Evolutionary conservation across 2,888 invertebrate species (phyloP).

Genomic region (Perithous albicinctus): DNA sequence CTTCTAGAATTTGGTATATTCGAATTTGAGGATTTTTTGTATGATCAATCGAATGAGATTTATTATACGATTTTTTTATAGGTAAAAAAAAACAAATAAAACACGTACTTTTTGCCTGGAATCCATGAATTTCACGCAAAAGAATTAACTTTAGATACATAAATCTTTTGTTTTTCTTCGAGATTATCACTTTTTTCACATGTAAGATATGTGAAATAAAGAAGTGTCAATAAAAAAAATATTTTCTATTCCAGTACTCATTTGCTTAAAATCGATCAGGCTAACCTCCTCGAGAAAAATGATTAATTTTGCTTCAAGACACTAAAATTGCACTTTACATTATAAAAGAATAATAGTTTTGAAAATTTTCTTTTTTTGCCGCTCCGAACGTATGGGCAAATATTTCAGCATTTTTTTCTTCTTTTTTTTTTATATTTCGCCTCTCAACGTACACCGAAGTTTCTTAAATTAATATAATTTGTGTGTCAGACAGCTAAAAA

Average conservation of each 20-base stretch:
- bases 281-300: neutral
- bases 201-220: neutral
- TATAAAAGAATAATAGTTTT: neutral
- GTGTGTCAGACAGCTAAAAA: conserved; percentile 39
- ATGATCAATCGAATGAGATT: too few species aligned
- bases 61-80: too few species aligned
- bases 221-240: neutral
- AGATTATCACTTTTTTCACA: neutral
- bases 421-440: neutral
- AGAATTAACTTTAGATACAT: neutral
- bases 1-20: too few species aligned
- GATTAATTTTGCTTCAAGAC: neutral
- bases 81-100: too few species aligned
- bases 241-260: neutral
- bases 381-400: neutral
- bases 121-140: too few species aligned
- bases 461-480: conserved; percentile 9
- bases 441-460: neutral
- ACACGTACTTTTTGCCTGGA: too few species aligned
- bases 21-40: too few species aligned
- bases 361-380: neutral
- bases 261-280: neutral
- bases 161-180: neutral
- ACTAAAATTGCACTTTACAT: conserved; percentile 3
- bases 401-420: too few species aligned